phyloP scores from a whole-genome alignment of 92 coral and sea anemone species.

The Nematostella vectensis region DNA sequence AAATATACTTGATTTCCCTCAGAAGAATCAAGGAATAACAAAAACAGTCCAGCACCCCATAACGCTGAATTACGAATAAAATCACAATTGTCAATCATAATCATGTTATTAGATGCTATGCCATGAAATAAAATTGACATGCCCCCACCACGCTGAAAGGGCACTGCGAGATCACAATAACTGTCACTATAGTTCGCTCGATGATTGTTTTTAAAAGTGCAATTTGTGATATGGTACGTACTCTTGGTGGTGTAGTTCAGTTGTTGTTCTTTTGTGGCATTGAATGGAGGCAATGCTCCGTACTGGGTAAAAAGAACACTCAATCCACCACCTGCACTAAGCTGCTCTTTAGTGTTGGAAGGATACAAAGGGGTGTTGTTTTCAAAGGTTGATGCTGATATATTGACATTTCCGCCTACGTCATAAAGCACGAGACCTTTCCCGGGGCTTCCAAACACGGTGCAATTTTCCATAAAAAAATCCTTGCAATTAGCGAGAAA shows the following conservation, averaged over 20 bases:
- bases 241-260: slow-evolving; percentile 31
- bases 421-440: slow-evolving; percentile 66
- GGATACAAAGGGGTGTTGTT: slow-evolving; percentile 27
- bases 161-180: slow-evolving; percentile 26
- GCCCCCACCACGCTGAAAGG: slow-evolving; percentile 71
- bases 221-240: slow-evolving; percentile 19
- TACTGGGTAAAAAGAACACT: slow-evolving; percentile 56
- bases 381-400: slow-evolving; percentile 34
- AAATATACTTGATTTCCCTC: slow-evolving; percentile 37
- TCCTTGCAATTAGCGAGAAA: slow-evolving; percentile 45
- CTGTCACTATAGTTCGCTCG: slow-evolving; percentile 12
- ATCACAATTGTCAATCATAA: slow-evolving; percentile 33
- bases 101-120: slow-evolving; percentile 29
- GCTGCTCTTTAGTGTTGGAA: slow-evolving; percentile 5
- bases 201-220: slow-evolving; percentile 39
- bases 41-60: slow-evolving; percentile 77
- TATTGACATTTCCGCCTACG: slow-evolving; percentile 61
- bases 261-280: slow-evolving; percentile 8
- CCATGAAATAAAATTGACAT: slow-evolving; percentile 53
- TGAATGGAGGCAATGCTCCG: slow-evolving; percentile 52
- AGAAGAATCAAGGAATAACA: slow-evolving; percentile 48
- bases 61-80: slow-evolving; percentile 53
- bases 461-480: slow-evolving; percentile 27
- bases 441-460: slow-evolving; percentile 55
- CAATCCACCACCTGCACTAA: slow-evolving; percentile 66